Base-by-base conservation (phyloP, 2,113 vertebrate species). In the Apus apus region DNA sequence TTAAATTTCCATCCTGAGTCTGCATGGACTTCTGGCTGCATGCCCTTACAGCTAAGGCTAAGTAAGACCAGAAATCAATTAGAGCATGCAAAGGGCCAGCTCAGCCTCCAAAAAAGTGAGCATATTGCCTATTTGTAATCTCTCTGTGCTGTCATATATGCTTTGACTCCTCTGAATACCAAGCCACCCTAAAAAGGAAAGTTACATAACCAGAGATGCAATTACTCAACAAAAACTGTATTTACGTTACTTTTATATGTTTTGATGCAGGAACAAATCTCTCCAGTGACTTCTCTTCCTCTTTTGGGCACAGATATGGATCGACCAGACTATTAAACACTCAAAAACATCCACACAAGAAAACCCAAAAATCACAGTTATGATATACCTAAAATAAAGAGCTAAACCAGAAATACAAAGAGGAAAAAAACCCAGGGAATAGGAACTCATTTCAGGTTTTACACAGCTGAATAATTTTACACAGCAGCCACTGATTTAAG, bases 1-100 rank as follows among this genome's bases (percentile, higher is more conserved):
- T 60, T 84, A 93, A 64, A 90, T 93, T 93, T 95, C 82, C 93
- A 86, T 60, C 60, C 60, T 25, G 68, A 87, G 79, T 20, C 82
- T 64, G 57, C 75, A 64, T 32, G 23, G 56, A 45, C 60, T 84
- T 81, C 57, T 95, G 90, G 91, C 90, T 84, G 67, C 38, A 5
- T 45, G 67, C 82, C 82, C 67, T 90, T 74, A 67, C 6, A 80
- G 84, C 78, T 85, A 74, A 48, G 36, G 72, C 80, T 93, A 96
- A 61, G 13, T 68, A 85, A 82, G 75, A 86, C 30, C 68, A 77
- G 66, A 93, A 81, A 90, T 90, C 82, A 93, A 88, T 73, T 64
- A 91, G 5, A 86, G 43, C 43, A 81, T 21, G 72, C 56, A 88
- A 77, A 92, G 68, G 68, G 73, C 56, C 57, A 90, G 76, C 83